Conservation (phyloP, 2,888 invertebrate genomes). For the Plebejus melissa region DNA sequence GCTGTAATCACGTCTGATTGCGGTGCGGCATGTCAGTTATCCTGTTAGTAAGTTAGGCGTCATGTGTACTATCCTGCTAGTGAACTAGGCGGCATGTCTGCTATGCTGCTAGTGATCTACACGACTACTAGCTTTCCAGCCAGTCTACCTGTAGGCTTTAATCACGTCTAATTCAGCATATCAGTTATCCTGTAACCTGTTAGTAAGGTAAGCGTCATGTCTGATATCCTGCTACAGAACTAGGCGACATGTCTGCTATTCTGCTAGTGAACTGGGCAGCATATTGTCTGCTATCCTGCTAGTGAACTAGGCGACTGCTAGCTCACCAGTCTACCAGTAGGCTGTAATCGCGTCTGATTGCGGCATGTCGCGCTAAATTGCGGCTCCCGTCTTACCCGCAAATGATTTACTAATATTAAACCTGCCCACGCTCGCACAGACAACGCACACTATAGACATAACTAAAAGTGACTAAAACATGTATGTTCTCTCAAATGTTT, state of each 20-base stretch:
- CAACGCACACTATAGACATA: neutral
- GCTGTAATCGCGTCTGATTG: conserved; percentile 20
- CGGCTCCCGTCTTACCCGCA: conserved; percentile 53
- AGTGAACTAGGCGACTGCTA: neutral
- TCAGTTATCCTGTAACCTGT: too few relatives aligned
- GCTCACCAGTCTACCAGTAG: neutral
- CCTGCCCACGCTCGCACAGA: conserved; percentile 43
- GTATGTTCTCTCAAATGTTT: too few relatives aligned
- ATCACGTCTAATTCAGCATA: conserved; percentile 27
- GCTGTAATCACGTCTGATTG: conserved; percentile 20
- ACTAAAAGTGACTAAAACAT: neutral
- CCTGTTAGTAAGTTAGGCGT: neutral
- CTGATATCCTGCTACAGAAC: too few relatives aligned
- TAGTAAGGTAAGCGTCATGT: too few relatives aligned
- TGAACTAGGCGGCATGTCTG: neutral
- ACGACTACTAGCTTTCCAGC: neutral
- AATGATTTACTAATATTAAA: conserved; percentile 54
- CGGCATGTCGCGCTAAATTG: conserved; percentile 41
- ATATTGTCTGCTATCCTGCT: too few relatives aligned
- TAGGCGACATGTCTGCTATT: too few relatives aligned
- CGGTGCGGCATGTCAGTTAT: neutral
- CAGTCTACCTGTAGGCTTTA: neutral
- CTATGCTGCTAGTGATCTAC: neutral
- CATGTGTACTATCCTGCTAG: conserved; percentile 37
- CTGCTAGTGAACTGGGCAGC: too few relatives aligned